phyloP scores from a whole-genome alignment of 2,113 vertebrate genomes.

The Chaetodon auriga region DNA sequence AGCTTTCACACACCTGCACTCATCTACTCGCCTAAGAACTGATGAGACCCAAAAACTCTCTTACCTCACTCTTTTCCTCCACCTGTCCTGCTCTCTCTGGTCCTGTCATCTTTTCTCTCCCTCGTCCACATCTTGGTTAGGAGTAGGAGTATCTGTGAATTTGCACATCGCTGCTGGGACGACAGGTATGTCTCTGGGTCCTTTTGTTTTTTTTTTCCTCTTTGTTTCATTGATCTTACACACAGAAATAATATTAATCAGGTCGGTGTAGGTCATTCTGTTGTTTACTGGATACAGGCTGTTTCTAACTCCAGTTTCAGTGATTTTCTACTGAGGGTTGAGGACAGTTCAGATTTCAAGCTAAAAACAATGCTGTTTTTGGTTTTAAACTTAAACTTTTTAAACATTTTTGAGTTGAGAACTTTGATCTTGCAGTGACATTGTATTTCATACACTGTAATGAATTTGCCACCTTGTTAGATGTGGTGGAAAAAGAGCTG shows the following conservation, averaged over 20 bases:
- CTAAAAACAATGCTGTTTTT: not conserved
- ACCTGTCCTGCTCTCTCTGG: constrained; percentile 25
- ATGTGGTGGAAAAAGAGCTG: not conserved
- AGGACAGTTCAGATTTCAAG: not conserved
- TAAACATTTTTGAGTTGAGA: not conserved
- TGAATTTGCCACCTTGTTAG: not conserved
- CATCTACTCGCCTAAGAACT: constrained; percentile 36
- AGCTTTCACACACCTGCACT: constrained; percentile 60
- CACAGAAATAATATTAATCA: constrained; percentile 2
- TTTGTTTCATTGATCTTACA: constrained; percentile 15
- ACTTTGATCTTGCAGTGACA: not conserved
- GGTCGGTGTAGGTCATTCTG: not conserved
- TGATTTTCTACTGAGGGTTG: constrained; percentile 7
- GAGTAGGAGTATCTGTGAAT: constrained; percentile 53
- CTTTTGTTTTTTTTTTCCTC: not conserved
- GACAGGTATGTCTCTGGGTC: constrained; percentile 62
- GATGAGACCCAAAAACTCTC: constrained; percentile 36
- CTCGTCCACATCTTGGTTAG: not conserved
- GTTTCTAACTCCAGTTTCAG: not conserved
- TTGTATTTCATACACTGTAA: not conserved
- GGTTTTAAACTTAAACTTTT: not conserved
- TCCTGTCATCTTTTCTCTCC: constrained; percentile 29
- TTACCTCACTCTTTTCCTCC: constrained; percentile 18
- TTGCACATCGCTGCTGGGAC: constrained; percentile 24
- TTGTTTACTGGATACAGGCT: not conserved